Percentiles rank a stretch among this genome's conserved stretches.
These are phyloP conservation scores for Radopholus similis DNA, from an alignment of 1,140 invertebrate genomes.

Conservation along the genomic window DNA sequence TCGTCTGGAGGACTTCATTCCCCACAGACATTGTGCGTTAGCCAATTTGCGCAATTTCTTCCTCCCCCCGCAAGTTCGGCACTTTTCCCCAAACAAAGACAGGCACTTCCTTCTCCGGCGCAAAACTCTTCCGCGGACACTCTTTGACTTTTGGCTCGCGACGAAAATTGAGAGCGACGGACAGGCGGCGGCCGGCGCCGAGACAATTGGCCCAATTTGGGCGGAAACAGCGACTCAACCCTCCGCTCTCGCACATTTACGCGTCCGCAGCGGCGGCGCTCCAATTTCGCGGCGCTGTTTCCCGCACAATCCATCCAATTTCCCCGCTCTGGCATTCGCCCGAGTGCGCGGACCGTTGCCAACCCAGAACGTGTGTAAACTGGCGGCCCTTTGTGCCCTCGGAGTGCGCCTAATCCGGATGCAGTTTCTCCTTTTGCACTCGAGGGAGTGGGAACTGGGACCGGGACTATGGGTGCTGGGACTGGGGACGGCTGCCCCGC, in stretches of 20 bases:
- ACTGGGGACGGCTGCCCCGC: neutral
- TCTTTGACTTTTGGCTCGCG: slow-evolving; percentile 2
- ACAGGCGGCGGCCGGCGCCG: too few relatives aligned
- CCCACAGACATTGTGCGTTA: neutral
- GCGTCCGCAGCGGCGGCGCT: neutral
- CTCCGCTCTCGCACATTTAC: too few relatives aligned
- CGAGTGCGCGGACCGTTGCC: too few relatives aligned
- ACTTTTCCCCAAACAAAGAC: neutral
- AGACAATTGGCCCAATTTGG: neutral
- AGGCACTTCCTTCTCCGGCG: too few relatives aligned
- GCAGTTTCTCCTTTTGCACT: too few relatives aligned
- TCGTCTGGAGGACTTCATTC: neutral
- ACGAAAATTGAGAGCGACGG: neutral
- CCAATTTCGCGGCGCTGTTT: neutral
- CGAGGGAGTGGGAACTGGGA: too few relatives aligned
- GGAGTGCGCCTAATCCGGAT: too few relatives aligned
- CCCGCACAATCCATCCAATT: neutral
- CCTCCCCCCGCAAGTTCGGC: neutral
- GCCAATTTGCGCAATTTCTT: neutral
- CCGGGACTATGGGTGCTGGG: neutral
- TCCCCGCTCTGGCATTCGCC: too few relatives aligned
- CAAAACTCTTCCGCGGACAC: neutral
- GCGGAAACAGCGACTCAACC: neutral
- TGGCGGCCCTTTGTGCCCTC: neutral
- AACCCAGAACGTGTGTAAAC: too few relatives aligned